phyloP scores from a whole-genome alignment of 2,797 vertebrate species.

The Odontamblyopus rebecca region DNA sequence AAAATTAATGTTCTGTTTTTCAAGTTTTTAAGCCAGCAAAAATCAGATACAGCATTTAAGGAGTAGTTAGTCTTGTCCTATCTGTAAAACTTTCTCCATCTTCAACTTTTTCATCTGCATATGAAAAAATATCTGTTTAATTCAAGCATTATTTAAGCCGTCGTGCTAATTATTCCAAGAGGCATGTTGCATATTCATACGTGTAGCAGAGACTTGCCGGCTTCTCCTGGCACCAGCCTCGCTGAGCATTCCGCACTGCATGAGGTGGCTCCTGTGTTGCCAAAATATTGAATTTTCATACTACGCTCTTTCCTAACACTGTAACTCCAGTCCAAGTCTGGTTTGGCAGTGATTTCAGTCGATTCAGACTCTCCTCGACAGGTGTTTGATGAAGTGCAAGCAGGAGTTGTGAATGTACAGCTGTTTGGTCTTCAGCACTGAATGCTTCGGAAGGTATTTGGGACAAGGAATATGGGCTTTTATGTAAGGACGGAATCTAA shows the following conservation, averaged over 20 bases:
- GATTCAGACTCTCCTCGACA: not conserved
- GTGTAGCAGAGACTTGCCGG: not conserved
- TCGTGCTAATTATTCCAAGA: not conserved
- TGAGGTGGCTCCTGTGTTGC: not conserved
- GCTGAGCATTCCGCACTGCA: not conserved
- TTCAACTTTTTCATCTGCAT: not conserved
- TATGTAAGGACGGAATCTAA: not conserved
- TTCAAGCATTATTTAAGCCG: not conserved
- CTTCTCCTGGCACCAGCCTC: not conserved
- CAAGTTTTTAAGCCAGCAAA: too few species aligned
- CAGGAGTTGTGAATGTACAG: not conserved
- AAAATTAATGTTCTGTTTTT: too few species aligned
- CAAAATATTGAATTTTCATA: constrained; percentile 10
- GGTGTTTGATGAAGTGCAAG: not conserved
- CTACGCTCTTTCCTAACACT: not conserved
- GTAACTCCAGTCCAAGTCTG: not conserved
- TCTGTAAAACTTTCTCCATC: too few species aligned
- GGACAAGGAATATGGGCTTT: not conserved
- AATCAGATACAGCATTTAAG: too few species aligned
- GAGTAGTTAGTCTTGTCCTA: too few species aligned
- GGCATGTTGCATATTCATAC: not conserved
- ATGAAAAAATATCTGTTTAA: not conserved
- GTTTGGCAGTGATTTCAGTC: not conserved
- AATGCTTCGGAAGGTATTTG: not conserved
- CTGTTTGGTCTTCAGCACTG: not conserved